Evolutionary conservation across 2,113 vertebrate genomes (phyloP), one percentile per base, ranked within the genome.

Genomic region (Malurus alboscapulatus): DNA sequence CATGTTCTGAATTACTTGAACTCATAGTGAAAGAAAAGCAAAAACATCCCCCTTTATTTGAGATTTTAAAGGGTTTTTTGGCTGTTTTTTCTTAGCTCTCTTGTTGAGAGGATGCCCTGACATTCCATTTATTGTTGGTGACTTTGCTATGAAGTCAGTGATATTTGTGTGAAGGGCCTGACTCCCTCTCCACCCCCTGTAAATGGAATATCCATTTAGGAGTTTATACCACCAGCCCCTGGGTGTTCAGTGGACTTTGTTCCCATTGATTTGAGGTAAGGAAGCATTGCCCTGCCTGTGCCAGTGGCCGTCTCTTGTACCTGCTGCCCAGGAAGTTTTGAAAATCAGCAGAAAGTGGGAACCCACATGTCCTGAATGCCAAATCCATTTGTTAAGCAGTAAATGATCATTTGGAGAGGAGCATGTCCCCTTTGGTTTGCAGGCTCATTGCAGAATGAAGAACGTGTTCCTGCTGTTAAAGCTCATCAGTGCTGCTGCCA

Each of bases 1-100:
- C 20, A 26, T 21, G 3, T 19, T 83, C 77, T 79, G 51, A 73
- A 34, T 72, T 45, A 54, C 20, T 26, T 76, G 7, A 48, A 30
- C 30, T 68, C 78, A 22, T 32, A 36, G 18, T 58, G 38, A 42
- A 76, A 85, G 62, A 63, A 73, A 69, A 89, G 47, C 29, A 69
- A 66, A 78, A 62, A 27, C 12, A 12, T 34, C 29, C 19, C 5
- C 9, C 10, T 77, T 0, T 62, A 30, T 44, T 87, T 66, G 18
- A 76, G 9, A 1, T n/a, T 76, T 66, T 50, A n/a, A 45, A 54
- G 25, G 0, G 0, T 0, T n/a, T 53, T 86, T 87, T 59, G 7
- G 9, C 12, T 55, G 5, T 15, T 30, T 14, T 53, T 53, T 6
- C 10, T 17, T 7, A 48, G 14, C 55, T 65, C n/a, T 50, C 84